Conservation (phyloP, 2,888 invertebrate species). For the Melieria picta region DNA sequence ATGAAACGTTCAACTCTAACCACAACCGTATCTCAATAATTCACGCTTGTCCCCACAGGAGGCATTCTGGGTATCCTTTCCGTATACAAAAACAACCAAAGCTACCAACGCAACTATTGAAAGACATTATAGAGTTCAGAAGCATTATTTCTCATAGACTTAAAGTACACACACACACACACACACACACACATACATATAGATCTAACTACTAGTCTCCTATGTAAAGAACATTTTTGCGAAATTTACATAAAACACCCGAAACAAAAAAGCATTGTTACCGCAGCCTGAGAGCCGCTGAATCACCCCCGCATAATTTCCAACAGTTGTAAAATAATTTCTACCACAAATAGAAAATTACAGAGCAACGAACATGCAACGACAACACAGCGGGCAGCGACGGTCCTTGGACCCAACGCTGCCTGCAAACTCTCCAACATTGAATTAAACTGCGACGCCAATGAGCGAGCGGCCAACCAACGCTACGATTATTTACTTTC, state of each 20-base stretch:
- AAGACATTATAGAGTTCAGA: too few species aligned
- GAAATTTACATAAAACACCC: constrained; percentile 19
- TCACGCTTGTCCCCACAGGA: constrained; percentile 2
- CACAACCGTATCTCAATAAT: neutral
- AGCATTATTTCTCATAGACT: too few species aligned
- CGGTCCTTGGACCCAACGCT: neutral
- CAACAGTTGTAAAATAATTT: constrained; percentile 62
- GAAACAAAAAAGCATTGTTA: neutral
- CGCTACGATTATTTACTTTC: neutral
- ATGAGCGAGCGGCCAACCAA: neutral
- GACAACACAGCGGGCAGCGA: neutral
- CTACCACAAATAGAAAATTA: constrained; percentile 49
- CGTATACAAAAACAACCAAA: neutral
- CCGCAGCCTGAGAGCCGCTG: too few species aligned
- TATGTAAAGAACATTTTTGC: neutral
- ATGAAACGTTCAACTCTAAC: neutral
- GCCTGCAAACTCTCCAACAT: constrained; percentile 22
- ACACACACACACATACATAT: neutral
- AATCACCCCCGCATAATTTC: constrained; percentile 42
- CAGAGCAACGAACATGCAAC: neutral
- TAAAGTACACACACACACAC: neutral
- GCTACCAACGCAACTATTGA: neutral
- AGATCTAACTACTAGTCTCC: neutral
- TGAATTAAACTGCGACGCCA: constrained; percentile 29
- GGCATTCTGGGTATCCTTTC: neutral